phyloP scores from a whole-genome alignment of 2,113 vertebrate species.

The Poicephalus gulielmi region DNA sequence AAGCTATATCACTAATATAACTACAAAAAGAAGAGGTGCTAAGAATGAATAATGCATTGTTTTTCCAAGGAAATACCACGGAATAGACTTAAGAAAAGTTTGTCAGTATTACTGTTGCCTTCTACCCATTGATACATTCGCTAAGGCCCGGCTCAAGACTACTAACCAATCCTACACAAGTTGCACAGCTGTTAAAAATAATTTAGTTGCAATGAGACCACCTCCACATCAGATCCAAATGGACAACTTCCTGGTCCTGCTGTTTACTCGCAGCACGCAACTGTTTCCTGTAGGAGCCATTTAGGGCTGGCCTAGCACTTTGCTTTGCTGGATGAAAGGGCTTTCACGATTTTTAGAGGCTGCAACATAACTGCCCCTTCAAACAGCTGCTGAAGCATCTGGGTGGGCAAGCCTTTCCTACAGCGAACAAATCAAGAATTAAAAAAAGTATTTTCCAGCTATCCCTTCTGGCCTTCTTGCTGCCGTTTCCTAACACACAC shows the following conservation, averaged over 20 bases:
- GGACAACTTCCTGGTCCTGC: neutral
- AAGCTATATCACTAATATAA: neutral
- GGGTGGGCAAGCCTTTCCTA: neutral
- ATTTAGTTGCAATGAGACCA: neutral
- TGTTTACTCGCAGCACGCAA: accelerated
- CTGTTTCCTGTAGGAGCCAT: neutral
- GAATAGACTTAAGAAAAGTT: neutral
- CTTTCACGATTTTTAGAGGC: neutral
- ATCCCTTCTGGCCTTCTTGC: neutral
- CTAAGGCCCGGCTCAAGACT: neutral
- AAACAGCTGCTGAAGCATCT: neutral
- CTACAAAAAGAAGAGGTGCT: neutral
- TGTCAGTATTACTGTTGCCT: neutral
- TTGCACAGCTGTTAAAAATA: neutral
- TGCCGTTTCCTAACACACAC: neutral
- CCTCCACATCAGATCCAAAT: neutral
- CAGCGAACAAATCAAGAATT: neutral
- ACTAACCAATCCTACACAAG: neutral
- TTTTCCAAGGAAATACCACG: neutral
- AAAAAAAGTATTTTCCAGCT: neutral
- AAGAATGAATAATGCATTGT: neutral
- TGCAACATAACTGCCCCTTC: neutral
- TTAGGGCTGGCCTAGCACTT: neutral
- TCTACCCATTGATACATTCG: neutral
- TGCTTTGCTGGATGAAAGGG: neutral